Conservation (phyloP, 2,797 vertebrate genomes). For the Scomberomorus guttatus region DNA sequence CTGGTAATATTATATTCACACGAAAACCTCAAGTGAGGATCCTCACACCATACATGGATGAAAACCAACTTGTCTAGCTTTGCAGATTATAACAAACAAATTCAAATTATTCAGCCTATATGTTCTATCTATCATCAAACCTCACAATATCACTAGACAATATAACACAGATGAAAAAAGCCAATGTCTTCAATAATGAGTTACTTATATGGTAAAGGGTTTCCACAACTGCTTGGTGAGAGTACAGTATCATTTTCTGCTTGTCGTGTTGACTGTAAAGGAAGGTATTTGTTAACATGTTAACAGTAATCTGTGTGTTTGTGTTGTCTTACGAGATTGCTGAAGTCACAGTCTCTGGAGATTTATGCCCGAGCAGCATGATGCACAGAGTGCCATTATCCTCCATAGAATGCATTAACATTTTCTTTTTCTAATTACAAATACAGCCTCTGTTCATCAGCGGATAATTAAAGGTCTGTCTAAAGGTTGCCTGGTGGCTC, state of each 20-base stretch:
- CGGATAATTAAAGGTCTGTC: slow-evolving; percentile 69
- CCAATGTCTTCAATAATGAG: not conserved
- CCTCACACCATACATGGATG: no score
- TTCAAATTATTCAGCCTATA: not conserved
- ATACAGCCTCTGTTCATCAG: slow-evolving; percentile 56
- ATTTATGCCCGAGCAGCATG: slow-evolving; percentile 26
- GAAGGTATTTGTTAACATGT: slow-evolving; percentile 9
- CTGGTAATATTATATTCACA: no score
- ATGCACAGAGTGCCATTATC: slow-evolving; percentile 57
- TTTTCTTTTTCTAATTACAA: slow-evolving; percentile 76
- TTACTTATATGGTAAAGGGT: no score
- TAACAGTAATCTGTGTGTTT: slow-evolving; percentile 10
- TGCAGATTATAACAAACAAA: no score
- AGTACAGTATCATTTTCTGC: not conserved
- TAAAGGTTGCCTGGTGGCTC: slow-evolving; percentile 61
- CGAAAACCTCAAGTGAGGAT: no score
- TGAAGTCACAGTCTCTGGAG: slow-evolving; percentile 27
- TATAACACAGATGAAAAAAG: no score
- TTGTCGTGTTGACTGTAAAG: not conserved
- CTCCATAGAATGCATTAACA: slow-evolving; percentile 76
- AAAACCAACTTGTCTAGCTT: no score
- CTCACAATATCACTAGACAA: not conserved
- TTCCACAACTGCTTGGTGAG: not conserved
- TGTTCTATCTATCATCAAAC: not conserved
- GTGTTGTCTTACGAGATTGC: slow-evolving; percentile 16